Percentiles rank a stretch among this genome's conserved stretches.
phyloP scores from a whole-genome alignment of 2,113 vertebrate species.

The Dunckerocampus dactyliophorus region DNA sequence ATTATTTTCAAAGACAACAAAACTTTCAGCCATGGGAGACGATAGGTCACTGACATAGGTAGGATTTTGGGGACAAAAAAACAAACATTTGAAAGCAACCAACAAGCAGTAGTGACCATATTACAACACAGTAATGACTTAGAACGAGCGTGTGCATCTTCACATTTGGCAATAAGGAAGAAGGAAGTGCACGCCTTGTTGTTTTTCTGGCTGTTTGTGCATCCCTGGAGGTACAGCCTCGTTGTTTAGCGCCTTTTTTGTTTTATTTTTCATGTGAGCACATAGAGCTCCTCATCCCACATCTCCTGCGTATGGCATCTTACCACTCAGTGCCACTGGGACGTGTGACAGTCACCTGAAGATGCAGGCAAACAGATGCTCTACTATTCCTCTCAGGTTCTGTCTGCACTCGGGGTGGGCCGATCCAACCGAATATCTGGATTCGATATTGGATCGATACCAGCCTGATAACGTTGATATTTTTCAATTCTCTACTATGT shows the following conservation, averaged over 20 bases:
- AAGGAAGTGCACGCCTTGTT: not conserved
- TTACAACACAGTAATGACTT: not conserved
- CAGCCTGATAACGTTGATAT: too few relatives aligned
- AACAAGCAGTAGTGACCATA: not conserved
- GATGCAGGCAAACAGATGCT: too few relatives aligned
- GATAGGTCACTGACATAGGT: not conserved
- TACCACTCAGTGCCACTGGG: not conserved
- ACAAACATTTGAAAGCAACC: too few relatives aligned
- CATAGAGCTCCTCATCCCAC: not conserved
- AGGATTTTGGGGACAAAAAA: too few relatives aligned
- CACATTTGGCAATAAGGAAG: not conserved
- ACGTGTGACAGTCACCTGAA: not conserved
- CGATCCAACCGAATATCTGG: too few relatives aligned
- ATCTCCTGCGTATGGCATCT: not conserved
- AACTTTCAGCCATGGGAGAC: not conserved
- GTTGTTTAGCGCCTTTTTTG: not conserved
- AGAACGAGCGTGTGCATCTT: not conserved
- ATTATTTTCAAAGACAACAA: not conserved
- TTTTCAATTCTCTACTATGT: too few relatives aligned
- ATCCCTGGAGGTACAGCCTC: not conserved
- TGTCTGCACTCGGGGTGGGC: too few relatives aligned
- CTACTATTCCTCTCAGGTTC: too few relatives aligned
- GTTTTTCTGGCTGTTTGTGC: not conserved
- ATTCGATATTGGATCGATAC: too few relatives aligned
- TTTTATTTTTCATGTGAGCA: not conserved